These are phyloP conservation scores for Xyrichtys novacula DNA, from an alignment of 2,797 vertebrate genomes.

Conservation along the genomic window DNA sequence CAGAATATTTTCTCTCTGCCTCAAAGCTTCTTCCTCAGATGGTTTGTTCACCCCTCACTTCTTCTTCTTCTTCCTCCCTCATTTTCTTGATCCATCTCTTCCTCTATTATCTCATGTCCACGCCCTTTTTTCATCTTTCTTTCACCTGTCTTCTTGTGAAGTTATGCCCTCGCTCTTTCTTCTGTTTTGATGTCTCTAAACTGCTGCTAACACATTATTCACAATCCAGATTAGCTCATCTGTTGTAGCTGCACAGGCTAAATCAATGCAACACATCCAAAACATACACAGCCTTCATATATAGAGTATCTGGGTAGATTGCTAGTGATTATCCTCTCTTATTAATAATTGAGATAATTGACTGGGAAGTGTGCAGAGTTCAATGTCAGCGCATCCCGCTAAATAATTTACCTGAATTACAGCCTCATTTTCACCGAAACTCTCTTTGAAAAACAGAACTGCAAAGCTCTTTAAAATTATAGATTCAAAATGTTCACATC, in stretches of 20 bases:
- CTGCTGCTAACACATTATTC: constrained; percentile 31
- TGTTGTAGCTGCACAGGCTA: constrained; percentile 30
- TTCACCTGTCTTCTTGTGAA: constrained; percentile 5
- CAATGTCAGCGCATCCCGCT: not conserved
- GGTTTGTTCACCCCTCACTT: constrained; percentile 7
- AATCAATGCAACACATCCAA: constrained; percentile 16
- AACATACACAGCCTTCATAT: constrained; percentile 42
- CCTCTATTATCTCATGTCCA: constrained; percentile 6
- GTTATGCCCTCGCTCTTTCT: constrained; percentile 28
- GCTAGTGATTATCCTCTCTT: constrained; percentile 3
- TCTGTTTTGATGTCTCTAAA: constrained; percentile 31
- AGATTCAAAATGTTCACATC: constrained; percentile 38
- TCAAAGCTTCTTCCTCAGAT: constrained; percentile 33
- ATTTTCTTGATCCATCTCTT: not conserved
- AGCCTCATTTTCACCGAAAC: constrained; percentile 30
- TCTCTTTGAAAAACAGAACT: constrained; percentile 15
- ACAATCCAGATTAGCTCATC: not conserved
- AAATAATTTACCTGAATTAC: not conserved
- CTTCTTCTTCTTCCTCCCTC: not conserved
- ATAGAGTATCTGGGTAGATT: not conserved
- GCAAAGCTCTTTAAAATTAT: constrained; percentile 15
- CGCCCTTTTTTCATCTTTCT: not conserved
- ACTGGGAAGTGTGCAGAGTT: not conserved
- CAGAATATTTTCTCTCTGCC: constrained; percentile 43
- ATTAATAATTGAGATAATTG: constrained; percentile 22